Conservation (phyloP, 2,113 vertebrate species). For the Miniopterus natalensis region DNA sequence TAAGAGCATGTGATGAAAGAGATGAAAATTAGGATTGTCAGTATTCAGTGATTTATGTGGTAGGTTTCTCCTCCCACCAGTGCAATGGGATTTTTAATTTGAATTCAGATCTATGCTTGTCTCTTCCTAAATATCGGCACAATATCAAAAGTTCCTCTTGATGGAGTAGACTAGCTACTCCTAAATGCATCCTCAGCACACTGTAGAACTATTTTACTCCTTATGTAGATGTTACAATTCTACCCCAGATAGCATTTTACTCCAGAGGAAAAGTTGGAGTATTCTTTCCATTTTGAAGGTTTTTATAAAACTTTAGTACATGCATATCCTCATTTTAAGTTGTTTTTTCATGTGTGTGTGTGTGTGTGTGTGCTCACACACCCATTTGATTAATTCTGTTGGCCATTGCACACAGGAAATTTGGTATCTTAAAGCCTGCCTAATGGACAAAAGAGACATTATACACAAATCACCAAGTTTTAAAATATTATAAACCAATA, state of each 20-base stretch:
- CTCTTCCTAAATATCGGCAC: neutral
- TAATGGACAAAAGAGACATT: slow-evolving; percentile 66
- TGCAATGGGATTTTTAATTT: slow-evolving; percentile 26
- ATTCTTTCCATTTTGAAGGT: neutral
- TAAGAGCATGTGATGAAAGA: slow-evolving; percentile 15
- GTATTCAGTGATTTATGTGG: slow-evolving; percentile 5
- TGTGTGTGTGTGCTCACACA: neutral
- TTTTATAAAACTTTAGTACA: neutral
- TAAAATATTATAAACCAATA: slow-evolving; percentile 72
- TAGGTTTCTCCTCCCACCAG: neutral
- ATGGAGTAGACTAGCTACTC: neutral
- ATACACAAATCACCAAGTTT: slow-evolving; percentile 58
- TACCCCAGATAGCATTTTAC: neutral
- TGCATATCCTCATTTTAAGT: neutral
- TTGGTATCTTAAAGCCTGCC: slow-evolving; percentile 58
- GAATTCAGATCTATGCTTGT: neutral
- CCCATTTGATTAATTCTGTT: neutral
- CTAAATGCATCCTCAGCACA: neutral
- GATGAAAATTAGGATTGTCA: slow-evolving; percentile 52
- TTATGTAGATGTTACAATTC: neutral
- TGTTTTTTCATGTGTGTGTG: neutral
- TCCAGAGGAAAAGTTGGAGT: neutral
- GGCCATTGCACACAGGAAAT: slow-evolving; percentile 59
- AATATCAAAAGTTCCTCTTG: neutral
- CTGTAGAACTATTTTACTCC: slow-evolving; percentile 28